phyloP scores from a whole-genome alignment of 2,113 vertebrate species.

The Castor canadensis region DNA sequence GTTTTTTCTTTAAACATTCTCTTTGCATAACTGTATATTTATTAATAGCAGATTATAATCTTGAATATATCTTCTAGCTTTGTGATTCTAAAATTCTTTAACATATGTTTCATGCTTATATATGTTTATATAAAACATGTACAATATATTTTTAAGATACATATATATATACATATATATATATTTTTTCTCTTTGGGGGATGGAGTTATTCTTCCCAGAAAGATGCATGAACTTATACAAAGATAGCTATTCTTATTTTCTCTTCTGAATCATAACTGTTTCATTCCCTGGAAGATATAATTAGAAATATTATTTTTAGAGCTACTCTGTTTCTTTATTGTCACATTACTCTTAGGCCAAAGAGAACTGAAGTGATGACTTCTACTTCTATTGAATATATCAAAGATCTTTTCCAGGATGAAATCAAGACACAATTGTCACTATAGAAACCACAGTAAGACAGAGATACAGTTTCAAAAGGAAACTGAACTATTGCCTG shows the following conservation, averaged over 20 bases:
- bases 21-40: constrained; percentile 3
- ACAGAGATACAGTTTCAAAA: constrained; percentile 81
- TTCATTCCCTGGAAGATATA: background rate
- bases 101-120: background rate
- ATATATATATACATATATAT: background rate
- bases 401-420: background rate
- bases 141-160: background rate
- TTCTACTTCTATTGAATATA: background rate
- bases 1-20: background rate
- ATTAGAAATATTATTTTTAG: constrained; percentile 33
- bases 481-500: constrained; percentile 69
- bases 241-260: background rate
- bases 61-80: background rate
- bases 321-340: background rate
- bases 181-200: background rate
- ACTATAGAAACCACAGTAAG: constrained; percentile 81
- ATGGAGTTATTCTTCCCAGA: background rate
- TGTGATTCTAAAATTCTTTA: constrained; percentile 20
- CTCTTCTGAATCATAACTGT: background rate
- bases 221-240: background rate
- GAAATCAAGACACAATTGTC: constrained; percentile 72
- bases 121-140: background rate
- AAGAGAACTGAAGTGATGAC: background rate
- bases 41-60: constrained; percentile 7
- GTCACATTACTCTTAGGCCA: constrained; percentile 11